Percentiles rank a stretch among this genome's conserved stretches.
Conservation (phyloP, 2,797 vertebrate genomes). For the Emydoidea blandingii region DNA sequence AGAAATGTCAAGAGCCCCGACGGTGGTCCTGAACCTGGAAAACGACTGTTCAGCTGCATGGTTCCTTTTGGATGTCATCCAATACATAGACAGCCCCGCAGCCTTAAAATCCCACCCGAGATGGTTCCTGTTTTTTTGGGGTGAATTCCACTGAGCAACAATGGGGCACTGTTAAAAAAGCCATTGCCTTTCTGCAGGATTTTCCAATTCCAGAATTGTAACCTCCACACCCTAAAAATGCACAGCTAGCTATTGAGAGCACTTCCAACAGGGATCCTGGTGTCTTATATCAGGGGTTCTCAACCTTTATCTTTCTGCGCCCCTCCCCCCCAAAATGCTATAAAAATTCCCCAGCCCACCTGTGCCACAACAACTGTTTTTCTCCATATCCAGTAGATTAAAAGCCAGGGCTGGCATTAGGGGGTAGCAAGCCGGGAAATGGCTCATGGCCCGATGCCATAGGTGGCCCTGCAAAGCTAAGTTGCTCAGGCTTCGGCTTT, state of each 20-base stretch:
- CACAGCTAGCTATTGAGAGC: neutral
- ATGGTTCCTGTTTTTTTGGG: neutral
- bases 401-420: no score
- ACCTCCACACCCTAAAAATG: neutral
- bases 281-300: neutral
- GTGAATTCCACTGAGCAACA: constrained; percentile 3
- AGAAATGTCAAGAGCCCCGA: neutral
- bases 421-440: no score
- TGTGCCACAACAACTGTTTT: no score
- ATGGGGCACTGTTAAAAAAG: neutral
- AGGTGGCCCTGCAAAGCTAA: no score
- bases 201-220: neutral
- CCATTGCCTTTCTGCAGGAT: neutral
- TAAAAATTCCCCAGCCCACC: no score
- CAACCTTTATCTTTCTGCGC: no score
- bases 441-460: no score
- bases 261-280: neutral
- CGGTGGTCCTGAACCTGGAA: neutral
- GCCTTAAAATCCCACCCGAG: neutral
- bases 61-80: neutral
- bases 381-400: no score
- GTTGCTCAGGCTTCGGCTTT: no score
- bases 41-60: neutral
- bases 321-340: no score
- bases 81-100: neutral